Evolutionary conservation across 2,888 invertebrate species (phyloP), one percentile per base, ranked within the genome.

Genomic region (Cheilosia variabilis): DNA sequence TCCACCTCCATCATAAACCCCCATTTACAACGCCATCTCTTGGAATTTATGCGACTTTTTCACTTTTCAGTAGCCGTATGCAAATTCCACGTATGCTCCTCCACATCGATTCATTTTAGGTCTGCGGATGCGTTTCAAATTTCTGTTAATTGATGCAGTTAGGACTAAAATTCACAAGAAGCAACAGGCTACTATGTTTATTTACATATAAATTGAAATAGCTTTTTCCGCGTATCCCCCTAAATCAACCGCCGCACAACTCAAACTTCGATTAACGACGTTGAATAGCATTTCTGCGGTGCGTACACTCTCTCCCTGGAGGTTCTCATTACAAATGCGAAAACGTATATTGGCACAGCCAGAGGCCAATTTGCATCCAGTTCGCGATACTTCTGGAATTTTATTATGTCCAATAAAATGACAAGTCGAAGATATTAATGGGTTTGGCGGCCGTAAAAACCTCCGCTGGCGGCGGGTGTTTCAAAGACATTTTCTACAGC

Each of bases 391-490:
- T 84, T 71, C 65, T 79, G 84, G 79, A 75, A 83, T 71, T 84
- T 84, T 76, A 79, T 71, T 79, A 76, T 73, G 55, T 47, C 79
- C 84, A 79, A 79, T 84, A 63, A 69, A 79, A 79, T 79, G 79
- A 66, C 84, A 84, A 69, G 69, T 69, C 63, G 52, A 43, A 43
- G 73, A 79, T 55, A 79, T 75, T 69, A 71, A 72, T 72, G 50
- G 22, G 10, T n/a, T 58, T 55, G 22, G 37, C 9, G 27, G n/a
- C 47, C 77, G 52, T 71, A 75, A 57, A 63, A 58, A 41, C 19
- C 6, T 19, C 10, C 24, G 6, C 27, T 31, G 37, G 13, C 22
- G 0, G 47, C 17, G 45, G 52, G 52, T 41, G 37, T 24, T 34
- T 63, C 6, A 41, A 19, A 22, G 34, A 1, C n/a, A 24, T 27